Conservation (phyloP, 2,113 vertebrate species). For the Gymnarchus niloticus region DNA sequence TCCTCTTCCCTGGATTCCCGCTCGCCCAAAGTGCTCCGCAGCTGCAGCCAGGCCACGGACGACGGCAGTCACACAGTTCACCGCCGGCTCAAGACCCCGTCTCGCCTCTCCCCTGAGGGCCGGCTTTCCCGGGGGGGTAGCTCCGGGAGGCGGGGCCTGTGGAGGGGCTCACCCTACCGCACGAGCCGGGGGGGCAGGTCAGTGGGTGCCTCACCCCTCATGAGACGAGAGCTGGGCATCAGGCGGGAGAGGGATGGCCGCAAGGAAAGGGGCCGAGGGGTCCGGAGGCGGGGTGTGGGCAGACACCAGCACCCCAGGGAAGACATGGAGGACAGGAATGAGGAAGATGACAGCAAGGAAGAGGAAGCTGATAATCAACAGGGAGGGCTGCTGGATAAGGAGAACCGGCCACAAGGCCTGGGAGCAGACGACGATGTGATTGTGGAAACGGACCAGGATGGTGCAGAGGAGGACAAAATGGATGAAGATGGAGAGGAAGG, state of each 20-base stretch:
- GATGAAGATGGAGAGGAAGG: conserved; percentile 25
- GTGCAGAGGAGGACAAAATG: conserved; percentile 36
- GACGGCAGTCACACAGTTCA: conserved; percentile 55
- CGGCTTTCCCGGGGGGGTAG: conserved; percentile 55
- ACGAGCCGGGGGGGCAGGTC: conserved; percentile 25
- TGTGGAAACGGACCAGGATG: conserved; percentile 40
- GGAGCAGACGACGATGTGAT: conserved; percentile 35
- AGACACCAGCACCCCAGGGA: conserved; percentile 47
- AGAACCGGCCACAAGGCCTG: conserved; percentile 71
- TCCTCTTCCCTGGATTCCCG: conserved; percentile 32
- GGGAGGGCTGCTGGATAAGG: conserved; percentile 66
- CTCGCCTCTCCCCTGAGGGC: conserved; percentile 61
- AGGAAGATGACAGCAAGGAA: conserved; percentile 42
- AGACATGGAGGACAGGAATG: conserved; percentile 39
- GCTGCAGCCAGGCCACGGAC: conserved; percentile 57
- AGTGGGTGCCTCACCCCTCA: conserved; percentile 30
- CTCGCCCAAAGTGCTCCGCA: conserved; percentile 43
- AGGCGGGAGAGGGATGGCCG: conserved; percentile 41
- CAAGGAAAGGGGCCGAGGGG: conserved; percentile 54
- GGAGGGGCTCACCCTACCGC: conserved; percentile 32
- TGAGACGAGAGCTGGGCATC: conserved; percentile 30
- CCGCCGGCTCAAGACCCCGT: conserved; percentile 49
- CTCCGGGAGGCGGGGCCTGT: conserved; percentile 37
- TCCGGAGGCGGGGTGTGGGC: conserved; percentile 55
- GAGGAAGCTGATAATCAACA: conserved; percentile 53